These are phyloP conservation scores for Recurvirostra avosetta DNA, from an alignment of 2,113 vertebrate species.

Conservation along the genomic window DNA sequence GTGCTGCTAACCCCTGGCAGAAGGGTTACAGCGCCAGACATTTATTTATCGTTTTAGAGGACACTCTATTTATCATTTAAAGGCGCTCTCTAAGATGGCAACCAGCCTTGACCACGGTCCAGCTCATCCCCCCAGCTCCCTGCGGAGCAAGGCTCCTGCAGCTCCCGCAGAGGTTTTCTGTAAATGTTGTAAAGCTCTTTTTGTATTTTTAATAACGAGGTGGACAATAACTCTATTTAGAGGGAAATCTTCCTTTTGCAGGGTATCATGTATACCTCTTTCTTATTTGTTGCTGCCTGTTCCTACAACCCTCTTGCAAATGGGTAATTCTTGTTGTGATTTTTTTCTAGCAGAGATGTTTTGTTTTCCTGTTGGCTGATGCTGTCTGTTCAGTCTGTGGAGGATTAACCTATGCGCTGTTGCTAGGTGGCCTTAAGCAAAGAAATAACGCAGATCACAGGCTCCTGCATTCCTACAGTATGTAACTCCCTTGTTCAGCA, in stretches of 20 bases:
- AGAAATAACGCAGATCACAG: slow-evolving; percentile 60
- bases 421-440: slow-evolving; percentile 71
- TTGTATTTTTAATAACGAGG: slow-evolving; percentile 40
- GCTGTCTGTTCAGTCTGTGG: slow-evolving; percentile 57
- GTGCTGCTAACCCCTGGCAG: neutral
- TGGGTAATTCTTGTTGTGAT: slow-evolving; percentile 47
- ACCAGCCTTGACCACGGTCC: slow-evolving; percentile 2
- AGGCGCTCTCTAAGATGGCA: slow-evolving; percentile 10
- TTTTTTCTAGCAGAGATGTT: slow-evolving; percentile 24
- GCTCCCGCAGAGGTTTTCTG: slow-evolving; percentile 11
- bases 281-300: slow-evolving; percentile 12
- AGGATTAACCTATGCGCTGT: slow-evolving; percentile 65
- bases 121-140: slow-evolving; percentile 30
- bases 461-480: slow-evolving; percentile 47
- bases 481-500: slow-evolving; percentile 49
- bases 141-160: neutral
- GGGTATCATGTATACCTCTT: neutral
- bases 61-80: slow-evolving; percentile 7
- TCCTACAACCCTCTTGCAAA: slow-evolving; percentile 25
- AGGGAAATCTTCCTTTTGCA: slow-evolving; percentile 25
- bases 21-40: neutral
- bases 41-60: neutral
- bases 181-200: slow-evolving; percentile 31
- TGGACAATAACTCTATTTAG: slow-evolving; percentile 53
- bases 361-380: slow-evolving; percentile 66